phyloP scores from a whole-genome alignment of 2,888 invertebrate genomes.

The Lumbricus terrestris region DNA sequence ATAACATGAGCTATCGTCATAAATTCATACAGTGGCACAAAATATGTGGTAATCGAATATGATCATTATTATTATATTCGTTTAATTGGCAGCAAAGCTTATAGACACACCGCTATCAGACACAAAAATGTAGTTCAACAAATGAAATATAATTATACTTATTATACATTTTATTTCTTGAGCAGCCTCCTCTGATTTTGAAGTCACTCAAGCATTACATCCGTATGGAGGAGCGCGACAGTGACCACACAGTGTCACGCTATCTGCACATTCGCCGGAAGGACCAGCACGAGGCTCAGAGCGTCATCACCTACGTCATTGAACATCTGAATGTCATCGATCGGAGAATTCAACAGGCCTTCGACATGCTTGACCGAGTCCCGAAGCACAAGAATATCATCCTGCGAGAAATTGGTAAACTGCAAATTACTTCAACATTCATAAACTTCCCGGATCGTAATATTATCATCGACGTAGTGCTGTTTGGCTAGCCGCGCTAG shows the following conservation, averaged over 20 bases:
- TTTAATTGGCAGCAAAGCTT: no score
- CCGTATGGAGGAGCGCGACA: slow-evolving; percentile 91
- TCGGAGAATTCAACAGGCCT: slow-evolving; percentile 73
- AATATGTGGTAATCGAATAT: no score
- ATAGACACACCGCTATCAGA: no score
- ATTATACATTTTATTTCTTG: background rate
- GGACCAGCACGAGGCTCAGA: slow-evolving; percentile 77
- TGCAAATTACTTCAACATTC: background rate
- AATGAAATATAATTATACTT: no score
- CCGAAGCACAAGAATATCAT: slow-evolving; percentile 41
- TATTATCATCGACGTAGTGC: background rate
- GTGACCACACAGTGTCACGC: slow-evolving; percentile 91
- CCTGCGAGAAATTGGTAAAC: background rate
- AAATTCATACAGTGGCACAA: no score
- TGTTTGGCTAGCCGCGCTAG: no score
- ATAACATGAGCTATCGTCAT: no score
- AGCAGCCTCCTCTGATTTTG: slow-evolving; percentile 70
- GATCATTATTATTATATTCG: no score
- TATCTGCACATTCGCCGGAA: slow-evolving; percentile 81
- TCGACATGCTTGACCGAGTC: slow-evolving; percentile 80
- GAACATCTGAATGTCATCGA: slow-evolving; percentile 59
- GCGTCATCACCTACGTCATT: slow-evolving; percentile 46
- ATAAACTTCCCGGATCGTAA: background rate
- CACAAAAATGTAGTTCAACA: no score
- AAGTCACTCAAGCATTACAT: slow-evolving; percentile 90